Conservation (phyloP, 2,113 vertebrate species). For the Numenius arquata region DNA sequence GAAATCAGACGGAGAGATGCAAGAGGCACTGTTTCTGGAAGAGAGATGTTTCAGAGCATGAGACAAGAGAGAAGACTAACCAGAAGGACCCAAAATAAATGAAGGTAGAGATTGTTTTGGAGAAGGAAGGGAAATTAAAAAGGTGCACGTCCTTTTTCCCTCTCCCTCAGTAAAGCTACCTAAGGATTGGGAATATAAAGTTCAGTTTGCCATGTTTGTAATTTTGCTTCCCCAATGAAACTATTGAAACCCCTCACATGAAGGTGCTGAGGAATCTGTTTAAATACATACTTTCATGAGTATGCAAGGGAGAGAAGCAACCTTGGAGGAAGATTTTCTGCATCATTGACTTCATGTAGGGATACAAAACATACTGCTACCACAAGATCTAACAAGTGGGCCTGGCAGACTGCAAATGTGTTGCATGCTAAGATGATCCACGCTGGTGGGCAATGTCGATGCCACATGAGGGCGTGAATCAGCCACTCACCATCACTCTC, state of each 20-base stretch:
- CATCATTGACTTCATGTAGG: neutral
- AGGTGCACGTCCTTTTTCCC: neutral
- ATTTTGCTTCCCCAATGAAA: neutral
- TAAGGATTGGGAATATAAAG: neutral
- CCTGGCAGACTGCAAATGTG: neutral
- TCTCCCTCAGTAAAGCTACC: neutral
- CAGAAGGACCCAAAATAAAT: neutral
- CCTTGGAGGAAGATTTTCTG: neutral
- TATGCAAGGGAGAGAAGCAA: neutral
- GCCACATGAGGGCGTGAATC: accelerated
- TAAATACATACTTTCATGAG: neutral
- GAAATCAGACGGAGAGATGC: neutral
- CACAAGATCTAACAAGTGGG: neutral
- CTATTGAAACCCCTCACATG: neutral
- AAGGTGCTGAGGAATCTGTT: neutral
- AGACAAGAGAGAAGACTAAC: neutral
- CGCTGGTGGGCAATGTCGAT: neutral
- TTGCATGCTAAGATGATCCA: neutral
- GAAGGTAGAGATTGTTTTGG: neutral
- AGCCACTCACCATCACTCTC: neutral
- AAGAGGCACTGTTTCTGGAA: neutral
- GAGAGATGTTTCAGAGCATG: neutral
- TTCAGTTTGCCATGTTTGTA: neutral
- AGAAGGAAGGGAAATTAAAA: neutral
- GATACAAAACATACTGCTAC: neutral